Evolutionary conservation across 2,888 invertebrate species (phyloP), one percentile per base, ranked within the genome.

Genomic region (Quadriops clusia): DNA sequence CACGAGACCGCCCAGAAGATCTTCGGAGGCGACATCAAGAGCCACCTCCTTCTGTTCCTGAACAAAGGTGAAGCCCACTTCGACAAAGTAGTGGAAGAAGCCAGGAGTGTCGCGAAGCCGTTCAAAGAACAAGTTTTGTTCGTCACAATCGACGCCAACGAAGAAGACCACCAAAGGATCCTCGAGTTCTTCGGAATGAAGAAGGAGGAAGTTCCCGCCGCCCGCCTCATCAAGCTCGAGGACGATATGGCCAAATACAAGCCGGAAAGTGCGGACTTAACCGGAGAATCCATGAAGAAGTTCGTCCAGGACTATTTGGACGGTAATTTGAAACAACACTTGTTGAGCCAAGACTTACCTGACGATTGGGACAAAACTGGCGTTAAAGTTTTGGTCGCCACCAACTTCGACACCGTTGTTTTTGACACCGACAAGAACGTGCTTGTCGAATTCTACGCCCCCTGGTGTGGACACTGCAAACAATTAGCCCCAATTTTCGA

Each of bases 391-490:
- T 74, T 99, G 34, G 95, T 95, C 32, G 82, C 94, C 41, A 81
- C 78, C 58, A 99, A 98, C 72, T 99, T 98, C 61, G 87, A 90
- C 49, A 79, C 82, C 45, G 83, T 99, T 45, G 98, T 78, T 28
- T 73, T 84, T 43, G 83, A 97, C 61, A 71, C 72, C 49, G 68
- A 63, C 44, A 97, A 95, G 70, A 78, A 80, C 53, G 98, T 97
- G 28, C 74, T 99, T 35, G 95, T 99, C 42, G 97, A 98, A 69
- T 99, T 98, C 71, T 98, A 95, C 64, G 95, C 95, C 30, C 95
- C 97, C 37, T 97, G 97, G 97, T 89, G 87, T 65, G 94, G 93
- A 37, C 97, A 98, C 63, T 98, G 97, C 77, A 95, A 97, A 60
- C 90, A 95, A 61, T 70, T 98, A 52, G 86, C 72, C 32, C 98